Conservation (phyloP, 2,113 vertebrate genomes). For the Thermophis baileyi region DNA sequence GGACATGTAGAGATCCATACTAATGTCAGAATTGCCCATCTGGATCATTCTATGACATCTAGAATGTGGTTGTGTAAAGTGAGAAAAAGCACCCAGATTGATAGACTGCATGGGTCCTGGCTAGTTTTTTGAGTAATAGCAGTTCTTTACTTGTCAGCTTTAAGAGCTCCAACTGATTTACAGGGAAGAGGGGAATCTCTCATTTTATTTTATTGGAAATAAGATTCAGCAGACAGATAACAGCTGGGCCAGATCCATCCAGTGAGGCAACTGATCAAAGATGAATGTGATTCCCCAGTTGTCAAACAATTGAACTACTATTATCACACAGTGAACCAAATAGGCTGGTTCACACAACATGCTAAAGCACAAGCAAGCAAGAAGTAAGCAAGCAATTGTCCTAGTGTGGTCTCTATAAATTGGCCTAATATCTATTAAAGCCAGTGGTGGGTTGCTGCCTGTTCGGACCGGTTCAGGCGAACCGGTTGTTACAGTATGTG, state of each 20-base stretch:
- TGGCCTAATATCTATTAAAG: background rate
- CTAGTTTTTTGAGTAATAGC: background rate
- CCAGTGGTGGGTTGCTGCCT: background rate
- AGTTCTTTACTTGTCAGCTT: background rate
- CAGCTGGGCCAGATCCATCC: background rate
- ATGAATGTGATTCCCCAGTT: background rate
- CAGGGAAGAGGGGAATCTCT: background rate
- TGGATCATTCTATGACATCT: background rate
- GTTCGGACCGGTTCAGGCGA: too few relatives aligned
- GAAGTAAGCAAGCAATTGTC: background rate
- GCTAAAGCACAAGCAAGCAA: background rate
- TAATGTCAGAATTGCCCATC: background rate
- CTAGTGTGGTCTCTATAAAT: background rate
- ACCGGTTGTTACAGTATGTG: too few relatives aligned
- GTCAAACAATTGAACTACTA: background rate
- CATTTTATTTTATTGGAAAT: background rate
- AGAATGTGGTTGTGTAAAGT: background rate
- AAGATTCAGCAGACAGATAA: background rate
- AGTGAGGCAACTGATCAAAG: background rate
- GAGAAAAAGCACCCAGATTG: background rate
- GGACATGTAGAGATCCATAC: background rate
- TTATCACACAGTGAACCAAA: background rate
- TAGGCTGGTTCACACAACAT: background rate
- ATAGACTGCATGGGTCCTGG: background rate
- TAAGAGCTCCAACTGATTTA: background rate